phyloP scores from a whole-genome alignment of 1,140 invertebrate species.

The Mamestra configurata region DNA sequence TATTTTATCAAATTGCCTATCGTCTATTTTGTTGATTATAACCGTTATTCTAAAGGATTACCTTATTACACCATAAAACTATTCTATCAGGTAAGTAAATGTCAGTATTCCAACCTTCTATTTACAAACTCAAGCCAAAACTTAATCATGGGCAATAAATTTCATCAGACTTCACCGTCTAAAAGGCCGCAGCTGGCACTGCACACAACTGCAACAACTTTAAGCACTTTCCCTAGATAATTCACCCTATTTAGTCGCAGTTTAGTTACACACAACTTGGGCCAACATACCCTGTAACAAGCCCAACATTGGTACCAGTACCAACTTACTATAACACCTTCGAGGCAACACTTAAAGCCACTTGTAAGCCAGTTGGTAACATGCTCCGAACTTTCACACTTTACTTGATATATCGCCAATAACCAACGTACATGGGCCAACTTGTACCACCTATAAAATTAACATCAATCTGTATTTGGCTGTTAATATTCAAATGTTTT shows the following conservation, averaged over 20 bases:
- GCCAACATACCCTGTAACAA: background rate
- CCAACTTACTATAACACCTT: constrained; percentile 50
- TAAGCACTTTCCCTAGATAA: constrained; percentile 9
- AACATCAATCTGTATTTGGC: constrained; percentile 30
- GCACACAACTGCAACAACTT: constrained; percentile 11
- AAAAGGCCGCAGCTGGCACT: constrained; percentile 15
- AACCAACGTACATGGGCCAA: constrained; percentile 48
- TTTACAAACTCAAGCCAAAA: background rate
- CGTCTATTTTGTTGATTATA: too few species aligned
- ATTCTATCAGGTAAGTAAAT: background rate
- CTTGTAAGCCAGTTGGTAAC: constrained; percentile 38
- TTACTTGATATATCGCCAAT: constrained; percentile 57
- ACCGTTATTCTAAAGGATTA: too few species aligned
- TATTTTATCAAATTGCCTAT: too few species aligned
- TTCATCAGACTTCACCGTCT: background rate
- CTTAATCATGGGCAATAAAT: background rate
- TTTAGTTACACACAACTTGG: constrained; percentile 20
- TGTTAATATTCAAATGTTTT: constrained; percentile 19
- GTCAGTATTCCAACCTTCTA: background rate
- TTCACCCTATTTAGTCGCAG: constrained; percentile 21
- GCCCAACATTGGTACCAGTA: constrained; percentile 27
- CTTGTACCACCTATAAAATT: constrained; percentile 44
- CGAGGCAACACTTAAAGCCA: constrained; percentile 28
- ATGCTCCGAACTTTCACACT: constrained; percentile 48
- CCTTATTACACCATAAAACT: too few species aligned